Evolutionary conservation across 2,888 invertebrate genomes (phyloP).

Genomic region (Theretra japonica): DNA sequence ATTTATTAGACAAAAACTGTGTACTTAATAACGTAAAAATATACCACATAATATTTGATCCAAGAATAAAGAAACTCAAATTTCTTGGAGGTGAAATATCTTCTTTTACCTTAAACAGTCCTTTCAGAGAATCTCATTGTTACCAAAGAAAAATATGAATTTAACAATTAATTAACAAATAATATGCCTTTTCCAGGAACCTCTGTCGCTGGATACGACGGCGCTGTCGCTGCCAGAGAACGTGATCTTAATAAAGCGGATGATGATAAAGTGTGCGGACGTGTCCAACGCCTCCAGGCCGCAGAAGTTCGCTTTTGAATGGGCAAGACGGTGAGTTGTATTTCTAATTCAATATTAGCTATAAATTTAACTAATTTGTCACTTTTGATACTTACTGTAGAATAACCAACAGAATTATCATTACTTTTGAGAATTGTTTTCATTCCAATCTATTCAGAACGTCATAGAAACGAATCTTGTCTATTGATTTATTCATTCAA

Average conservation of each 20-base stretch:
- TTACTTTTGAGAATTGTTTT: too few relatives aligned
- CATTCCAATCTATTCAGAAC: too few relatives aligned
- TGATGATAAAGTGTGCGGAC: constrained; percentile 99
- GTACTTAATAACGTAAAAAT: too few relatives aligned
- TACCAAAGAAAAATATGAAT: neutral
- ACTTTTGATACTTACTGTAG: too few relatives aligned
- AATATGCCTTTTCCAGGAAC: constrained; percentile 61
- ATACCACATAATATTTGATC: too few relatives aligned
- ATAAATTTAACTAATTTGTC: neutral
- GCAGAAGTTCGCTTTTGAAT: constrained; percentile 92
- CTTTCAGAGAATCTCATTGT: neutral
- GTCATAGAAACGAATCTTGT: too few relatives aligned
- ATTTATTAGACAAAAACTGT: too few relatives aligned
- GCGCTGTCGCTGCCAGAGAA: constrained; percentile 90
- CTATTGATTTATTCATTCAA: too few relatives aligned
- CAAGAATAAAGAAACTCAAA: too few relatives aligned
- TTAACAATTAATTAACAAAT: neutral
- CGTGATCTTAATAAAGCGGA: constrained; percentile 93
- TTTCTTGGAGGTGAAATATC: too few relatives aligned
- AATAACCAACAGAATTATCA: too few relatives aligned
- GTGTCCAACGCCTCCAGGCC: constrained; percentile 98
- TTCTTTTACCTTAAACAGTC: neutral
- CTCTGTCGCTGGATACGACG: constrained; percentile 73
- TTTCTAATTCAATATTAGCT: neutral
- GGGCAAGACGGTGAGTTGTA: constrained; percentile 89